Base-by-base conservation (phyloP, 2,888 invertebrate species). In the Eledone cirrhosa region DNA sequence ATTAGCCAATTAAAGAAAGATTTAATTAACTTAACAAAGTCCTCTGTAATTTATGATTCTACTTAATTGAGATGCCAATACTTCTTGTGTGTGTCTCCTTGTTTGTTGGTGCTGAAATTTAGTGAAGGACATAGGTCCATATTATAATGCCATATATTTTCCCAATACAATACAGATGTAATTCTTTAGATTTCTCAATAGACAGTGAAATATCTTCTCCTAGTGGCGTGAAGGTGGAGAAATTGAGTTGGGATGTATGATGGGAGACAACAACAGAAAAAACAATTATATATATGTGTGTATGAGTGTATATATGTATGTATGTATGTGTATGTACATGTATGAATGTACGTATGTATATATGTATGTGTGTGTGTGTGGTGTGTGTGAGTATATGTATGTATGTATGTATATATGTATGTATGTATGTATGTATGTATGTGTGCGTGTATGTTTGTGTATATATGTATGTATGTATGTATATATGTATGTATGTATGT, bases 1-100 rank as follows among this genome's bases (percentile, higher is more conserved):
- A 69, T 69, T 41, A 69, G 69, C 41, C 69, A 69, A 69, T 69
- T 69, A 69, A 69, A 69, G 69, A 69, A 69, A 69, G 31, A 33
- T 31, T 69, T 69, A 69, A 69, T 69, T 69, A 69, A 33, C 69
- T 69, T 69, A 41, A 69, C 69, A 31, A 69, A 69, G 33, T 69
- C 41, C 69, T 69, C 33, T 69, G 69, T 69, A 69, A 69, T 69
- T 69, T 41, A 22, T n/a, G 27, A 41, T 33, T 41, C 41, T 27
- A 41, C 24, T 69, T 69, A 69, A 69, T 69, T 69, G 69, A 41
- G 41, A 41, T 41, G 41, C 41, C 41, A 41, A 41, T 41, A 41
- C 41, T 41, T 41, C 41, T 41, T 41, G 8, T 41, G 41, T 41
- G 41, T 41, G 41, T 41, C 41, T 41, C 41, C 41, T 41, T 41